These are phyloP conservation scores for Nephrotoma appendiculata DNA, from an alignment of 2,888 invertebrate genomes.

Conservation along the genomic window DNA sequence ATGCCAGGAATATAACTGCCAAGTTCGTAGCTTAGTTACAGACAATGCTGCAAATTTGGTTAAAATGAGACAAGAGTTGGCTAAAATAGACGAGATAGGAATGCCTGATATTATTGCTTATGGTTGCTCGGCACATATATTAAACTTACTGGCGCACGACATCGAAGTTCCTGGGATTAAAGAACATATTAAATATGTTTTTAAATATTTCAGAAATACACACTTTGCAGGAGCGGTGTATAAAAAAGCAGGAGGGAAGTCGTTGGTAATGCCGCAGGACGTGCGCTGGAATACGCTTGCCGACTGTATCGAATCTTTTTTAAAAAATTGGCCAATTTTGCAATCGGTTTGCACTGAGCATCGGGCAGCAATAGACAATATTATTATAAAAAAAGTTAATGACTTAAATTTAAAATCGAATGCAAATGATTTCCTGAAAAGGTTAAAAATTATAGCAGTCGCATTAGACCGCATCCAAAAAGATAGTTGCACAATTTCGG, in stretches of 20 bases:
- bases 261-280: background rate
- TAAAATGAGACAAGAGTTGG: background rate
- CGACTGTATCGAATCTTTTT: background rate
- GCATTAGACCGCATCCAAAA: too few relatives aligned
- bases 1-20: background rate
- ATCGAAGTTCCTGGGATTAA: background rate
- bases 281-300: background rate
- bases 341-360: too few relatives aligned
- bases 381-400: background rate
- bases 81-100: background rate
- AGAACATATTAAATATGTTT: background rate
- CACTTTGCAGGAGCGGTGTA: background rate
- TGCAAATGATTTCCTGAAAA: background rate
- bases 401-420: background rate
- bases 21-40: background rate
- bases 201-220: background rate
- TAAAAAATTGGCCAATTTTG: background rate
- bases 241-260: too few relatives aligned
- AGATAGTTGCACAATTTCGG: too few relatives aligned
- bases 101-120: background rate
- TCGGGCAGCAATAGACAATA: too few relatives aligned
- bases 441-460: too few relatives aligned
- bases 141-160: background rate
- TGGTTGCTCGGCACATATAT: background rate
- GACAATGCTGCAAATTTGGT: background rate